Conservation (phyloP, 2,797 vertebrate genomes). For the Sebastes ruberrimus region DNA sequence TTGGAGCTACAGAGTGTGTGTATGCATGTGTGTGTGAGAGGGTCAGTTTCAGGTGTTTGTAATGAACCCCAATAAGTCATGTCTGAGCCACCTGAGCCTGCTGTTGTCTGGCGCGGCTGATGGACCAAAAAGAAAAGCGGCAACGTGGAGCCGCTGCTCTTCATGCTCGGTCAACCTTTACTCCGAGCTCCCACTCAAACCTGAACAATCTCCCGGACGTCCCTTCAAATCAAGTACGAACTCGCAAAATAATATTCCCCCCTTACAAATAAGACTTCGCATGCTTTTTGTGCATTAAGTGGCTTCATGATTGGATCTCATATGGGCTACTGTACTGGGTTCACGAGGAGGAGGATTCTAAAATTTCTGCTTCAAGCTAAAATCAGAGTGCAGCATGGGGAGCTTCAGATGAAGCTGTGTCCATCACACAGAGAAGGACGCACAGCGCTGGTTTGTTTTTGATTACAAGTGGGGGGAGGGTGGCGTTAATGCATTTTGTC, state of each 20-base stretch:
- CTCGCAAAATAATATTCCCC: background rate
- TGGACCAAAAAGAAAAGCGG: constrained; percentile 39
- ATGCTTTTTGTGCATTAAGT: background rate
- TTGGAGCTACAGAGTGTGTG: background rate
- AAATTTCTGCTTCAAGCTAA: background rate
- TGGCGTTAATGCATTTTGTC: background rate
- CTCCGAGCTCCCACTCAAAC: constrained; percentile 7
- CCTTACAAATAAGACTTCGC: background rate
- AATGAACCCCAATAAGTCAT: constrained; percentile 67
- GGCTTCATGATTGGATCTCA: background rate
- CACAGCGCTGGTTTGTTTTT: background rate
- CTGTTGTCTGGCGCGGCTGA: constrained; percentile 32
- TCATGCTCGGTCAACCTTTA: constrained; percentile 51
- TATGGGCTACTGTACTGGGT: background rate
- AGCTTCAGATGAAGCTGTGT: background rate
- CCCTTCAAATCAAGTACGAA: background rate
- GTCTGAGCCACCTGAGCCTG: constrained; percentile 62
- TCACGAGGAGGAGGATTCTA: background rate
- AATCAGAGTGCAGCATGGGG: background rate
- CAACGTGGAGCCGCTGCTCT: constrained; percentile 6
- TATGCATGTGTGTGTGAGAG: background rate
- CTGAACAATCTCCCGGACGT: background rate
- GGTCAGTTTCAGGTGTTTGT: constrained; percentile 67
- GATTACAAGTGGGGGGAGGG: background rate
- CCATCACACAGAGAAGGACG: background rate